Evolutionary conservation across 2,113 vertebrate species (phyloP), one percentile per base, ranked within the genome.

Genomic region (Morone saxatilis): DNA sequence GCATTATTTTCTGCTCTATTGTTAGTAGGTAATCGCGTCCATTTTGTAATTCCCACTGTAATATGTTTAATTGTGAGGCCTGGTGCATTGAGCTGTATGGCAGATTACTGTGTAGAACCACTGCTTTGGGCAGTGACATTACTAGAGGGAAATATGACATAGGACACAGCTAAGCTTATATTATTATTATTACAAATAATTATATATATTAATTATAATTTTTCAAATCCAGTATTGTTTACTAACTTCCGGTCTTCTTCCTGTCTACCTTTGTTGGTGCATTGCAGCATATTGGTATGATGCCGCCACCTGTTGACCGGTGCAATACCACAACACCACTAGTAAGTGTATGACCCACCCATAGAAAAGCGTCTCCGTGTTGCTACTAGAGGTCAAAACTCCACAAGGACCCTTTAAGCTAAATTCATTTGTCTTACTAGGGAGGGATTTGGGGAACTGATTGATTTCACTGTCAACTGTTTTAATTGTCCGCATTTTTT

Each of bases 1-100:
- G 10, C 16, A 59, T 81, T 81, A 41, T 66, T 62, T 79, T 69
- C 47, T 57, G 22, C 53, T 82, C 45, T 69, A 66, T 69, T 80
- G 57, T 68, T 65, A 6, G 47, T 3, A 20, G 41, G 78, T 71
- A 63, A 75, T 74, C 31, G 54, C 57, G 38, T 6, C 20, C 20
- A n/a, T 47, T 54, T 20, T 68, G 48, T 14, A 62, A 73, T 70
- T 38, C 51, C 56, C 51, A 38, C 5, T 63, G 71, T 48, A 71
- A 62, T 12, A 20, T 38, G 78, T 17, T 80, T 59, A 45, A 74
- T 40, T 76, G 13, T 36, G 43, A 51, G 47, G 75, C n/a, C 43
- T 10, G 16, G 6, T n/a, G 25, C 10, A 71, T 14, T 53, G 45
- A 69, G 43, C 13, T 17, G 20, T 36, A 19, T 3, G 4, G 50